phyloP scores from a whole-genome alignment of 2,797 vertebrate species.

The Gila robusta region DNA sequence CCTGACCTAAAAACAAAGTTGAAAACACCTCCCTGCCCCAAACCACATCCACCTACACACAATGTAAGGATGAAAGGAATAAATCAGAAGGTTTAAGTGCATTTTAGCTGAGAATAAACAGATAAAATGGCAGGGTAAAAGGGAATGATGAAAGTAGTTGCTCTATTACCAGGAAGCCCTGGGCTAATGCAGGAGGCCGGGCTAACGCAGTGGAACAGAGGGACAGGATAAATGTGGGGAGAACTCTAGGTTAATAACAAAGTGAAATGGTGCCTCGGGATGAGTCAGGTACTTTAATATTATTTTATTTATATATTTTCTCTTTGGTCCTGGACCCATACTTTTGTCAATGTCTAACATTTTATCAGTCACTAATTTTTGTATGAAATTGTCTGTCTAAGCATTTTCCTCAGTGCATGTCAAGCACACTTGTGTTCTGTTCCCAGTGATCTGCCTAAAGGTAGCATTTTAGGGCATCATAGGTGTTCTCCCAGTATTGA shows the following conservation, averaged over 20 bases:
- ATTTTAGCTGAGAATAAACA: slow-evolving; percentile 57
- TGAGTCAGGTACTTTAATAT: slow-evolving; percentile 59
- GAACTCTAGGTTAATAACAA: slow-evolving; percentile 71
- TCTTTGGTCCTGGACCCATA: slow-evolving; percentile 45
- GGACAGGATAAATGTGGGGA: slow-evolving; percentile 65
- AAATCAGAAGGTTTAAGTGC: slow-evolving; percentile 53
- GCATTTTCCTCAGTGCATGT: not conserved
- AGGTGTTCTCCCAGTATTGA: not conserved
- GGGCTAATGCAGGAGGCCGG: slow-evolving; percentile 66
- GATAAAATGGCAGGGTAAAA: slow-evolving; percentile 60
- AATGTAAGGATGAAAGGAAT: slow-evolving; percentile 43
- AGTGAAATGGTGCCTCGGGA: slow-evolving; percentile 64
- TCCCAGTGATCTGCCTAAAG: not conserved
- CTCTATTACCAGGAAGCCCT: slow-evolving; percentile 63
- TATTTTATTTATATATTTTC: slow-evolving; percentile 52
- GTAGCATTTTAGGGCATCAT: not conserved
- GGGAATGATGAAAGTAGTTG: slow-evolving; percentile 60
- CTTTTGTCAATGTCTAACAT: slow-evolving; percentile 21
- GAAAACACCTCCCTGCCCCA: not conserved
- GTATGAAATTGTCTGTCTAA: not conserved
- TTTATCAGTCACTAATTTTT: not conserved
- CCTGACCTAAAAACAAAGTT: slow-evolving; percentile 43
- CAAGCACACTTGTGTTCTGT: not conserved
- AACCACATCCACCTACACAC: slow-evolving; percentile 22
- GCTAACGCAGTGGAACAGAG: slow-evolving; percentile 44